Evolutionary conservation across 1,140 invertebrate genomes (phyloP).

Genomic region (Drosophila lowei): DNA sequence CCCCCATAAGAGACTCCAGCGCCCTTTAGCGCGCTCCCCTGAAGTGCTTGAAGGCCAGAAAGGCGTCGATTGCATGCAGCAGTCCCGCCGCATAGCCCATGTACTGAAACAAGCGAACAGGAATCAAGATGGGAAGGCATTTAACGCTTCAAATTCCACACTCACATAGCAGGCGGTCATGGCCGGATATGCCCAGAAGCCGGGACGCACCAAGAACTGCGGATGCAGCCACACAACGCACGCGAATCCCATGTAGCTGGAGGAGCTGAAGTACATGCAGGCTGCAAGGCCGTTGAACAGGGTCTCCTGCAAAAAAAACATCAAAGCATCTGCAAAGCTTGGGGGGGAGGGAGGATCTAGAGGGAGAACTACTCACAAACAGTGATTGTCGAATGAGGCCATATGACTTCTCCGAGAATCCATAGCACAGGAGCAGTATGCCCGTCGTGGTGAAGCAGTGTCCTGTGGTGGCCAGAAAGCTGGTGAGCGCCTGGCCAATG

Average conservation of each 20-base stretch:
- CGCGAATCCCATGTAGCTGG: conserved; percentile 89
- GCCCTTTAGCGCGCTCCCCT: conserved; percentile 83
- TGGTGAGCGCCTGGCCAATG: conserved; percentile 89
- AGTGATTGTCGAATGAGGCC: conserved; percentile 89
- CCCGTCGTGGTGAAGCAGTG: conserved; percentile 89
- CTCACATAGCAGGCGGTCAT: conserved; percentile 93
- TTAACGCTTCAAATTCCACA: conserved; percentile 39
- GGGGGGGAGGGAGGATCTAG: too few relatives aligned
- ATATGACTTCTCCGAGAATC: conserved; percentile 90
- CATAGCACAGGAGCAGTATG: conserved; percentile 88
- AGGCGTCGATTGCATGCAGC: conserved; percentile 89
- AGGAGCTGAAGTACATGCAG: conserved; percentile 89
- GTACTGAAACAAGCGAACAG: conserved; percentile 85
- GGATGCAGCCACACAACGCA: conserved; percentile 90
- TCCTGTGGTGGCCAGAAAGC: conserved; percentile 89
- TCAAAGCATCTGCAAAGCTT: too few relatives aligned
- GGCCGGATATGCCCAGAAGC: conserved; percentile 89
- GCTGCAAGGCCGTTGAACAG: conserved; percentile 90
- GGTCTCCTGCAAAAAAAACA: conserved; percentile 86
- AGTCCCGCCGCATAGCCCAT: conserved; percentile 88
- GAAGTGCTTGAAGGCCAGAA: conserved; percentile 87
- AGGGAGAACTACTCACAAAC: conserved; percentile 87
- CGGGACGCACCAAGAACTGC: conserved; percentile 84
- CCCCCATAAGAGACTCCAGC: conserved; percentile 67
- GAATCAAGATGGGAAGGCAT: background rate